Conservation (phyloP, 2,113 vertebrate genomes). For the Thunnus thynnus region DNA sequence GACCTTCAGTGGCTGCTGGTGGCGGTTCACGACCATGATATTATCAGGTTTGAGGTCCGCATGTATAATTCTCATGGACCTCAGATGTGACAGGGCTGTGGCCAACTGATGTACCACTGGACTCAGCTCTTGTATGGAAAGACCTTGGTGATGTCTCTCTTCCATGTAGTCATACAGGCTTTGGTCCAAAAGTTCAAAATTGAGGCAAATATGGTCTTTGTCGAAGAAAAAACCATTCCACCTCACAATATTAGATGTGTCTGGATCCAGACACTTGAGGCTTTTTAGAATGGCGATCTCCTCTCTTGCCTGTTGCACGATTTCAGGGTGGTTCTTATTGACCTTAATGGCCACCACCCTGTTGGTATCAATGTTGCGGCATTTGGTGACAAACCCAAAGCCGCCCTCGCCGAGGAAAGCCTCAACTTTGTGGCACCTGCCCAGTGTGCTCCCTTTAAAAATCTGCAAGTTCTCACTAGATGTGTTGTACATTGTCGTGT, state of each 20-base stretch:
- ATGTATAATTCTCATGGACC: background rate
- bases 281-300: background rate
- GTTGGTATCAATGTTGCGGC: background rate
- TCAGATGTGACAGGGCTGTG: constrained; percentile 1
- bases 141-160: background rate
- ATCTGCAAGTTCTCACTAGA: background rate
- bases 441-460: background rate
- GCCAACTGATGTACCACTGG: background rate
- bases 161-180: background rate
- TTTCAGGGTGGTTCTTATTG: background rate
- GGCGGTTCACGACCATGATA: background rate
- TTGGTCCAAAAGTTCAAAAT: constrained; percentile 9
- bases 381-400: background rate
- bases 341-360: constrained; percentile 1
- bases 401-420: background rate
- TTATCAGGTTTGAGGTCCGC: constrained; percentile 4
- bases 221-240: constrained; percentile 11
- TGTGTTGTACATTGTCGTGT: no score
- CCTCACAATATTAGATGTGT: background rate
- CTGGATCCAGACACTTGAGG: constrained; percentile 2
- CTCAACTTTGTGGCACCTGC: background rate
- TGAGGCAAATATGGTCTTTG: background rate
- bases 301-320: background rate
- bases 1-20: background rate
- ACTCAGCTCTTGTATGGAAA: background rate